Percentiles rank a stretch among this genome's conserved stretches.
phyloP scores from a whole-genome alignment of 2,888 invertebrate genomes.

The Papilio demoleus region DNA sequence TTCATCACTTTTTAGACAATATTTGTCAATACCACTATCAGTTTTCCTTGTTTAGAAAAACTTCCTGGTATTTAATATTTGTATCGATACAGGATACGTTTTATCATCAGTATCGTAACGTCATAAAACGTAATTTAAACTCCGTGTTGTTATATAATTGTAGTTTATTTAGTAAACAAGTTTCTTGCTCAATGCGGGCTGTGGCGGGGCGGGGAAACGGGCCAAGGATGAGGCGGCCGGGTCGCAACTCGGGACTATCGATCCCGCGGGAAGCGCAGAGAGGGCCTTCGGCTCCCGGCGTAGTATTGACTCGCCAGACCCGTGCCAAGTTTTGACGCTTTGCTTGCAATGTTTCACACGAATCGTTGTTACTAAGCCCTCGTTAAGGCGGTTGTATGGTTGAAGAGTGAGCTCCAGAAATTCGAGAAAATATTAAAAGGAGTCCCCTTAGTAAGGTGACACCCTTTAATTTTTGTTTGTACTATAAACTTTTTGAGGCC shows the following conservation, averaged over 20 bases:
- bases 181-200: conserved; percentile 6
- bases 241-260: conserved; percentile 59
- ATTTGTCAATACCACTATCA: neutral
- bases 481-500: neutral
- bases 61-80: conserved; percentile 16
- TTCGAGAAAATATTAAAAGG: no score
- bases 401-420: neutral
- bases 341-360: neutral
- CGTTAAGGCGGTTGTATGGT: neutral
- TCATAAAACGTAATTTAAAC: conserved; percentile 6
- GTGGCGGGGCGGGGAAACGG: conserved; percentile 53
- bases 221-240: conserved; percentile 71
- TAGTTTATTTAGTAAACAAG: conserved; percentile 27
- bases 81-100: conserved; percentile 17
- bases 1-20: no score
- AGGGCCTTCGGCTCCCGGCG: neutral
- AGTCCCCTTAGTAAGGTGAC: no score
- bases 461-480: neutral
- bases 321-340: conserved; percentile 11
- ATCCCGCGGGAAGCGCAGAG: conserved; percentile 49
- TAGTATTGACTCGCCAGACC: conserved; percentile 21
- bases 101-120: neutral
- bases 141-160: neutral
- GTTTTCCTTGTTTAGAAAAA: conserved; percentile 2
- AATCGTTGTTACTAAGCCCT: neutral